Evolutionary conservation across 2,113 vertebrate species (phyloP), one percentile per base, ranked within the genome.

Genomic region (Ceuthmochares aereus): DNA sequence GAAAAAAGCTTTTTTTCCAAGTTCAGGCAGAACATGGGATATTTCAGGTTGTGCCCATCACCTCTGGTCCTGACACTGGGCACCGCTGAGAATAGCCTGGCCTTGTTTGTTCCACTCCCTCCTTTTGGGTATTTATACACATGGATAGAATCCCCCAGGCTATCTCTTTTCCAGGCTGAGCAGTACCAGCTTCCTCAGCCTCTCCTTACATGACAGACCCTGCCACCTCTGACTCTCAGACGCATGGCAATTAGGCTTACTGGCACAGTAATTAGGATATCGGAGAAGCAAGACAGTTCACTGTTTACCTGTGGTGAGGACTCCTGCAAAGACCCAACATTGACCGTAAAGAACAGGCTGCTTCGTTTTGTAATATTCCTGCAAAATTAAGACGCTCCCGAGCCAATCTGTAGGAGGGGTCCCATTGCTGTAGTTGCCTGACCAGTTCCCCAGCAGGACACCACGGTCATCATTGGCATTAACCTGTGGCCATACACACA

Each of bases 301-400:
- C 21, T 27, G 3, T 11, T 79, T 74, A 98, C 98, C 97, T 93
- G 98, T 98, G 34, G 96, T 98, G 69, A 98, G 93, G 69, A 97
- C 95, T 54, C 97, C 98, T 21, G 98, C 85, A 0, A 98, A 98
- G 52, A 98, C 98, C 97, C 97, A 98, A 56, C 98, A 98, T 58
- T 98, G 98, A 29, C 97, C 97, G 0, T 73, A 98, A 13, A 4
- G 1, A 30, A 98, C 90, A 0, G 97, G 80, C 56, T n/a, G 56
- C 91, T 93, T 79, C 0, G 95, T 96, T 86, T 78, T 77, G 75
- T 96, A 94, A 78, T 90, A 97, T n/a, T 97, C 14, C 92, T 97
- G 97, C 87, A 97, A 60, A 86, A 98, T 98, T 1, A 83, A 42
- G 6, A 87, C 92, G 1, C 98, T 98, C 69, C 98, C 97, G 0